Base-by-base conservation (phyloP, 2,797 vertebrate species). In the Rhodeus uyekii region DNA sequence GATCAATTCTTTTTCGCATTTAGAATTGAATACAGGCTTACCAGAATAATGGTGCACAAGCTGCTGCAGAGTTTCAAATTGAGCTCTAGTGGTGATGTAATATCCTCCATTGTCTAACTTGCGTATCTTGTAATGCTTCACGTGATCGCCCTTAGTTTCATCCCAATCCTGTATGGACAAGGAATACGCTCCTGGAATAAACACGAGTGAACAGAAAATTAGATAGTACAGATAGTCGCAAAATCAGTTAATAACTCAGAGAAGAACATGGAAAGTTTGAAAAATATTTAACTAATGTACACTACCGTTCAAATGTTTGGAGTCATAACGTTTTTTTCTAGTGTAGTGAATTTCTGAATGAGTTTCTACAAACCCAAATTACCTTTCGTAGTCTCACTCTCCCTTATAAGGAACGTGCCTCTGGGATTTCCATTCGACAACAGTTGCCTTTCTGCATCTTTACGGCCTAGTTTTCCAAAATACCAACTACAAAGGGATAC, bases 301-400 rank as follows among this genome's bases (percentile, higher is more conserved):
- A 60, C 27, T 16, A 3, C 58, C 0, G 13, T 5, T 60, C 12
- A 60, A 60, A 27, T 58, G 13, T 58, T 58, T 58, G 12, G 24
- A 60, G 53, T 58, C 53, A 2, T 14, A 19, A 34, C 1, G 1
- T 27, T 42, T 42, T n/a, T 68, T 39, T 4, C 8, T 9, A 1
- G 34, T 10, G 69, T 8, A 50, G 10, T 32, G 22, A n/a, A 38
- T 55, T 22, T 61, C 4, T 39, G 64, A 39, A 67, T n/a, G 34
- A 38, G 13, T 61, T 13, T 63, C n/a, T n/a, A 58, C 38, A 61
- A 53, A 81, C 16, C 67, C 50, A 42, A 65, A 86, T 88, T 94
- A 98, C 97, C 97, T 99, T 99, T 99, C 94, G 97, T 99, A 92
- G 98, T 99, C 96, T 99, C 98, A 1, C 98, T 99, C 92, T 99